Evolutionary conservation across 1,140 invertebrate species (phyloP).

Genomic region (Drosophila mojavensis): DNA sequence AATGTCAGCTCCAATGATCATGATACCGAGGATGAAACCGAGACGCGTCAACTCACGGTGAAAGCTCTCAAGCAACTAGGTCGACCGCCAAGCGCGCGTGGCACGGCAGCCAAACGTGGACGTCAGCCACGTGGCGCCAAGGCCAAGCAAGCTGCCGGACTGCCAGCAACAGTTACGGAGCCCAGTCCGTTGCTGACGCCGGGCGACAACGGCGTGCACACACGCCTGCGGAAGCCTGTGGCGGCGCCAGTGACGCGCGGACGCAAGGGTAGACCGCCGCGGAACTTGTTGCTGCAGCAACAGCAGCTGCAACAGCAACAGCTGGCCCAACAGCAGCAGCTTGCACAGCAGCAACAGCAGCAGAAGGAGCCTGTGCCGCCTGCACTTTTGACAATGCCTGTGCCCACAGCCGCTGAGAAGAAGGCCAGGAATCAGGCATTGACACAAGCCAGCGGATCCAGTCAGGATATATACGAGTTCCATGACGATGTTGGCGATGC

Average conservation of each 20-base stretch:
- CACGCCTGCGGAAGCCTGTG: constrained; percentile 62
- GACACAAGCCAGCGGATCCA: constrained; percentile 40
- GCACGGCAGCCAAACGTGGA: constrained; percentile 65
- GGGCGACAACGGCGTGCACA: constrained; percentile 72
- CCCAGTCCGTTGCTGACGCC: constrained; percentile 42
- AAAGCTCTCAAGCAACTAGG: constrained; percentile 48
- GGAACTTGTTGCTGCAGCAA: constrained; percentile 65
- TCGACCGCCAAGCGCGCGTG: constrained; percentile 59
- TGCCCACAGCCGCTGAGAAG: constrained; percentile 70
- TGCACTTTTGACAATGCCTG: constrained; percentile 21
- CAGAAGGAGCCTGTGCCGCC: constrained; percentile 75
- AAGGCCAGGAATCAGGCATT: constrained; percentile 70
- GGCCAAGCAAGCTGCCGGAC: constrained; percentile 50
- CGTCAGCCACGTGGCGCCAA: constrained; percentile 76
- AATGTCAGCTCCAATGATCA: constrained; percentile 61
- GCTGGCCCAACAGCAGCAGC: constrained; percentile 51
- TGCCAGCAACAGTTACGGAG: constrained; percentile 37
- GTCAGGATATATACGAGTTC: constrained; percentile 91
- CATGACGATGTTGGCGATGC: constrained; percentile 92
- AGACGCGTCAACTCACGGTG: constrained; percentile 58
- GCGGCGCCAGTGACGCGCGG: constrained; percentile 64
- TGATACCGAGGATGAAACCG: constrained; percentile 79
- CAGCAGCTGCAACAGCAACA: constrained; percentile 70
- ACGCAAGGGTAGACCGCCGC: constrained; percentile 75
- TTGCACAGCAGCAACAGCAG: constrained; percentile 22